phyloP scores from a whole-genome alignment of 2,797 vertebrate species.

The Lithobates pipiens region DNA sequence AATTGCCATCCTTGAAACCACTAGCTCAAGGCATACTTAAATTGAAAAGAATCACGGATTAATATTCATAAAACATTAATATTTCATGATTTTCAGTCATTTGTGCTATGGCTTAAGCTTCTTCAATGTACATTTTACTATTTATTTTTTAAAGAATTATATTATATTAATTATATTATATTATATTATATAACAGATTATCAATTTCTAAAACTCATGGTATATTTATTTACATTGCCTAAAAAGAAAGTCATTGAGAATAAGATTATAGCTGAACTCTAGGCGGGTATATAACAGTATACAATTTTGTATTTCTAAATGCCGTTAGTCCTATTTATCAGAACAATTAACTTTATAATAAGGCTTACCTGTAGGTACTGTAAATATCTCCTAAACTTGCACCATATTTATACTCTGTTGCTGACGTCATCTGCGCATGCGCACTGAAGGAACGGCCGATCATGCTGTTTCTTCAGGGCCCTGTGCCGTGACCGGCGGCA shows the following conservation, averaged over 20 bases:
- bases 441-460: too few species aligned
- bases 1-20: background rate
- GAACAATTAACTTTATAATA: too few species aligned
- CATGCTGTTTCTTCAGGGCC: too few species aligned
- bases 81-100: conserved; percentile 11
- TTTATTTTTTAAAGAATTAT: background rate
- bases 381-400: too few species aligned
- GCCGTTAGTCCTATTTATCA: too few species aligned
- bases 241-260: background rate
- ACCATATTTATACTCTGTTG: too few species aligned
- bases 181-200: background rate
- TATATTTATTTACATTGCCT: background rate
- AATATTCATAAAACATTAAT: conserved; percentile 16
- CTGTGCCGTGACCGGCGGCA: too few species aligned
- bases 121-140: background rate
- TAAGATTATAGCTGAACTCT: too few species aligned
- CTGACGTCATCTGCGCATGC: too few species aligned
- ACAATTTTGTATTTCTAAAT: too few species aligned
- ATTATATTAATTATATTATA: background rate
- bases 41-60: conserved; percentile 26
- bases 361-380: too few species aligned
- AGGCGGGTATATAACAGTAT: too few species aligned
- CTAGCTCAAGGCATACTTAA: conserved; percentile 22
- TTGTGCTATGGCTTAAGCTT: background rate
- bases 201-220: background rate